These are phyloP conservation scores for Palythoa caribaeorum DNA, from an alignment of 92 coral and sea anemone species.

Conservation along the genomic window DNA sequence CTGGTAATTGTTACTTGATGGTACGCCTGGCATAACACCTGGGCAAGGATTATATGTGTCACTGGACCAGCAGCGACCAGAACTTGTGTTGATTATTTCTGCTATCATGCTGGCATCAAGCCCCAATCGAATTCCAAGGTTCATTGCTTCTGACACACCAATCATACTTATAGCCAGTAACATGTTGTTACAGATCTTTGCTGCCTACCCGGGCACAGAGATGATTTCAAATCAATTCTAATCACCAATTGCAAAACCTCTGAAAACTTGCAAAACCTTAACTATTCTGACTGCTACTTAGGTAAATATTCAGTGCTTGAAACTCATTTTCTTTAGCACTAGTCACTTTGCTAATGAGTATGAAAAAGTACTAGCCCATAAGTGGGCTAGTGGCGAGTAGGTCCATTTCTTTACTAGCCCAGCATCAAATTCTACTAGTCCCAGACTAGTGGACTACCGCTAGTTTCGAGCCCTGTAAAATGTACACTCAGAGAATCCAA, in stretches of 20 bases:
- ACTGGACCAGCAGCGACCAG: slow-evolving; percentile 99
- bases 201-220: slow-evolving; percentile 69
- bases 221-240: background rate
- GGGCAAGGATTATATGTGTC: slow-evolving; percentile 97
- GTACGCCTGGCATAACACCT: slow-evolving; percentile 92
- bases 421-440: too few relatives aligned
- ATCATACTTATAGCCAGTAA: slow-evolving; percentile 95
- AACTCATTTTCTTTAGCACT: too few relatives aligned
- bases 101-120: slow-evolving; percentile 95
- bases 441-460: too few relatives aligned
- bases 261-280: too few relatives aligned
- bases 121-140: slow-evolving; percentile 93
- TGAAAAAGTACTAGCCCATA: too few relatives aligned
- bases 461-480: too few relatives aligned
- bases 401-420: too few relatives aligned
- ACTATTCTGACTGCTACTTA: too few relatives aligned
- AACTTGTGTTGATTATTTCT: slow-evolving; percentile 87
- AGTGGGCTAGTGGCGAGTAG: too few relatives aligned
- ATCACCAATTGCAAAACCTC: background rate
- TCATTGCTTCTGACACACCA: slow-evolving; percentile 95
- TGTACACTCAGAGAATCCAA: too few relatives aligned
- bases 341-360: too few relatives aligned
- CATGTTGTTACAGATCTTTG: slow-evolving; percentile 96
- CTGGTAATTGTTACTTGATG: slow-evolving; percentile 94
- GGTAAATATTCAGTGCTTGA: too few relatives aligned